Base-by-base conservation (phyloP, 1,140 invertebrate species). In the Drosophila truncata region DNA sequence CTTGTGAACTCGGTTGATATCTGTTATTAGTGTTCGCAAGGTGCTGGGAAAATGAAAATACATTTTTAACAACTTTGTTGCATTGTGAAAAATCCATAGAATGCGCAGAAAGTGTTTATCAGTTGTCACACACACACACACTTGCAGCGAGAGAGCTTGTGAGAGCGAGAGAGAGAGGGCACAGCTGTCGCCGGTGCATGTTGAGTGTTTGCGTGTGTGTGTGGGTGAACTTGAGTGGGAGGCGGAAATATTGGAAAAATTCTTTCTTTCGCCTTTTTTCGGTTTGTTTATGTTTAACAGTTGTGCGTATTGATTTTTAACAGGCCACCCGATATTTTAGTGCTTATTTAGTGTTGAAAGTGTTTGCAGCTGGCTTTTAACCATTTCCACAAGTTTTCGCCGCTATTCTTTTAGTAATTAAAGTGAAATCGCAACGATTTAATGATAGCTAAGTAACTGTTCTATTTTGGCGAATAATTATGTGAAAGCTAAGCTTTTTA, bases 191-290 rank as follows among this genome's bases (percentile, higher is more conserved):
- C 65, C 65, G 65, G 65, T 65, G 61, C 64, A 66, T 46, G 64
- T 47, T 25, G 6, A 4, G 9, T 44, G 39, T 60, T 57, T 42
- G 27, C 49, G 63, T 37, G 11, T 35, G 41, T 52, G 42, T 71
- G 70, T 41, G 44, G 33, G 71, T 74, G 78, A 85, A 80, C 82
- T 85, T 84, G 78, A 37, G 71, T 59, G 64, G 74, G 78, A 76
- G 78, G 77, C 84, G 47, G 55, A 61, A 61, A 54, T 76, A 82
- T 64, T 69, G 58, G 58, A 69, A 74, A 88, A 80, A 67, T 67
- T 62, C 72, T 33, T 61, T 50, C n/a, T 33, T 61, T 50, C n/a
- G 50, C 29, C 20, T 55, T 37, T 47, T 52, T 33, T 72, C 63
- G 35, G 52, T 82, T 80, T 70, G 60, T 77, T 83, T 69, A 80